Evolutionary conservation across 1,140 invertebrate species (phyloP).

Genomic region (Limonius californicus): DNA sequence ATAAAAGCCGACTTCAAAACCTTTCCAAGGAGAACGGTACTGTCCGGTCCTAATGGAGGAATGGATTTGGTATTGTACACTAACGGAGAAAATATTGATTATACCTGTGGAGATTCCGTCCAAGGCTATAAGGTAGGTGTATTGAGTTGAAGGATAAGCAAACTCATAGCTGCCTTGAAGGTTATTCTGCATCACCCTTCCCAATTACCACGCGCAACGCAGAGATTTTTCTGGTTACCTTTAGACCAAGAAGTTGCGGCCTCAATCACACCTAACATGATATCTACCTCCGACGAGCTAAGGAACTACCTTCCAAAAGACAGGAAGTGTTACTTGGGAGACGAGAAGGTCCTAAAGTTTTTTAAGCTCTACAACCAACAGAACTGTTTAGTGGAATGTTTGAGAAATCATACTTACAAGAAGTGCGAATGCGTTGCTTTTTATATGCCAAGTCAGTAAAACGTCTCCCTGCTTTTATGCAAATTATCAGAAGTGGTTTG

Average conservation of each 20-base stretch:
- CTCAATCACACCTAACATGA: conserved; percentile 55
- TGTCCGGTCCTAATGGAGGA: conserved; percentile 57
- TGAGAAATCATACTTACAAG: conserved; percentile 66
- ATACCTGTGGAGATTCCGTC: conserved; percentile 61
- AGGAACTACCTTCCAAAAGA: conserved; percentile 52
- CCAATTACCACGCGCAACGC: conserved; percentile 54
- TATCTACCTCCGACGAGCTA: conserved; percentile 54
- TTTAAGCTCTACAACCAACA: conserved; percentile 70
- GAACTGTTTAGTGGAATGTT: conserved; percentile 72
- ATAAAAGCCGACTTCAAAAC: conserved; percentile 50
- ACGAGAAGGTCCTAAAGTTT: conserved; percentile 52
- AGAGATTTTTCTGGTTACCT: conserved; percentile 55
- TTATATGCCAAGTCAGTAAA: conserved; percentile 63
- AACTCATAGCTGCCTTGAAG: conserved; percentile 41
- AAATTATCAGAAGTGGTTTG: too few relatives aligned
- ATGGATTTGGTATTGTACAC: conserved; percentile 56
- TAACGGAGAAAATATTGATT: conserved; percentile 58
- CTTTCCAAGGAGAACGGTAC: conserved; percentile 54
- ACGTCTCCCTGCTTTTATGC: too few relatives aligned
- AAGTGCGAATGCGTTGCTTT: conserved; percentile 63
- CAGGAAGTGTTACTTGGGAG: conserved; percentile 56
- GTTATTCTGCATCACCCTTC: conserved; percentile 55
- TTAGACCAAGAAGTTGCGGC: conserved; percentile 54
- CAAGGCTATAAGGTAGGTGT: conserved; percentile 66
- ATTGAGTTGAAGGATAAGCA: background rate